Conservation (phyloP, 2,797 vertebrate genomes). For the Fundulus diaphanus region DNA sequence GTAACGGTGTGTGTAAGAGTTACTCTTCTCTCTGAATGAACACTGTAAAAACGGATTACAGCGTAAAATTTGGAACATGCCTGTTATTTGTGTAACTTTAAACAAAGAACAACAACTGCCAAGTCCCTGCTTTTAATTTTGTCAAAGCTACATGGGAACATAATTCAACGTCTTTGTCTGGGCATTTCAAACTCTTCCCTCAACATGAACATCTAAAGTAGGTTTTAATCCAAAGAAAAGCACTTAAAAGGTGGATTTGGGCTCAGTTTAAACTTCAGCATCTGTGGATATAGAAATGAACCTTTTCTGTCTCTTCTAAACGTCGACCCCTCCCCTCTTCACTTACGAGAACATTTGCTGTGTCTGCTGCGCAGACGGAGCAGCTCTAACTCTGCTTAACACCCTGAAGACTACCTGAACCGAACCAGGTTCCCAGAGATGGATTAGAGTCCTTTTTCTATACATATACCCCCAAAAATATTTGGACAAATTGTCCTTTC, state of each 20-base stretch:
- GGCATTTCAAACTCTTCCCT: background rate
- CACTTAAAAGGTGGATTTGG: background rate
- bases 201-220: no score
- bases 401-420: background rate
- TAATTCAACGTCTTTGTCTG: background rate
- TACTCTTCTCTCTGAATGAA: background rate
- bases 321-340: background rate
- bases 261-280: background rate
- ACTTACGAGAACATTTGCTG: background rate
- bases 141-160: background rate
- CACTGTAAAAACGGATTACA: background rate
- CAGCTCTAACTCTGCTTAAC: background rate
- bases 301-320: background rate
- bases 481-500: background rate
- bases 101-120: constrained; percentile 1
- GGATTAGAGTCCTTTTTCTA: background rate
- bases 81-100: constrained; percentile 6
- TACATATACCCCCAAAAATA: background rate
- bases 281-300: constrained; percentile 1
- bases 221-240: background rate
- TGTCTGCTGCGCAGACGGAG: background rate
- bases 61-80: background rate
- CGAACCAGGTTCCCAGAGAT: background rate
- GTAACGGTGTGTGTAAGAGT: constrained; percentile 4
- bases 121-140: constrained; percentile 4